phyloP scores from a whole-genome alignment of 2,888 invertebrate species.

The Drosophila fungiperda region DNA sequence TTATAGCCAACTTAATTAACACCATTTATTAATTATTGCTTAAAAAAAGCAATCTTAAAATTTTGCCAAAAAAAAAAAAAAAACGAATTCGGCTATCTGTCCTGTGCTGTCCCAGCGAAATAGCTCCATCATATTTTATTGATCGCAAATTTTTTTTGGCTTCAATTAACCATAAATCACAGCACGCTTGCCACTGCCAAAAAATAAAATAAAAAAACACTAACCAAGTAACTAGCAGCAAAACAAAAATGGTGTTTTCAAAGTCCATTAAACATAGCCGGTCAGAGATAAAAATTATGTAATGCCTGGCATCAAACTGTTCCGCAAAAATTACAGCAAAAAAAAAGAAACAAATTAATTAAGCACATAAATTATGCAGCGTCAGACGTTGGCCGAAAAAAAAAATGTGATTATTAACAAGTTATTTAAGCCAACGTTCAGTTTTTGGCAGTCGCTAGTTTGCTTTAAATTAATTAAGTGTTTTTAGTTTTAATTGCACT shows the following conservation, averaged over 20 bases:
- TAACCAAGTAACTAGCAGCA: conserved; percentile 21
- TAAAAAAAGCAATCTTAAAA: conserved; percentile 11
- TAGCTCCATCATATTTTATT: conserved; percentile 17
- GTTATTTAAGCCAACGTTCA: conserved; percentile 68
- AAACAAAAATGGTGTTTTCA: conserved; percentile 20
- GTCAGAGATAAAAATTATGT: conserved; percentile 55
- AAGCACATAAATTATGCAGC: conserved; percentile 77
- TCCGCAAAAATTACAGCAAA: conserved; percentile 41
- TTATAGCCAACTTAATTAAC: neutral
- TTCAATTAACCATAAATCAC: conserved; percentile 56
- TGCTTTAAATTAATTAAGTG: conserved; percentile 73
- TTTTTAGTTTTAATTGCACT: conserved; percentile 71
- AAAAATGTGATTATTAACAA: conserved; percentile 65
- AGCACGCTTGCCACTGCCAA: conserved; percentile 44
- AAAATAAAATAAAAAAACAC: conserved; percentile 9
- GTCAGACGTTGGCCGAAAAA: conserved; percentile 32
- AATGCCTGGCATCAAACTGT: conserved; percentile 53
- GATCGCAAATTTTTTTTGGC: conserved; percentile 15
- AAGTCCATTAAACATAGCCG: conserved; percentile 44
- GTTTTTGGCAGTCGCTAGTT: conserved; percentile 37
- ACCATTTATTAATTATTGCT: neutral
- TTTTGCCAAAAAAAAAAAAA: conserved; percentile 1
- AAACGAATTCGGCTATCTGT: conserved; percentile 18
- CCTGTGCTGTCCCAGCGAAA: conserved; percentile 12
- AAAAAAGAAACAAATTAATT: conserved; percentile 61